Evolutionary conservation across 2,888 invertebrate genomes (phyloP), one percentile per base, ranked within the genome.

Genomic region (Erpobdella octoculata): DNA sequence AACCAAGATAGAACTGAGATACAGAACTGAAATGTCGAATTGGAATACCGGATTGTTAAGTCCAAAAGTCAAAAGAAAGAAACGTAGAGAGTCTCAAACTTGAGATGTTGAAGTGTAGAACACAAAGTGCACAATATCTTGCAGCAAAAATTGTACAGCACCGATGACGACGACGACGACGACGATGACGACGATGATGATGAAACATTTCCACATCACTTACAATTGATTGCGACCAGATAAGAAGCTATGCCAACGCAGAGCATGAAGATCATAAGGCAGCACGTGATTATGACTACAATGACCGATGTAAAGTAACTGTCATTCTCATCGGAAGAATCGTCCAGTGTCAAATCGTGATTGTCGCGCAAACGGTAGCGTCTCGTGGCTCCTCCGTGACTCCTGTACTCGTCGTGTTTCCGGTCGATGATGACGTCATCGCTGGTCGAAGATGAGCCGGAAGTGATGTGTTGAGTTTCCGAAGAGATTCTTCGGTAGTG

Each of bases 331-430:
- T 62, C 35, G 31, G 31, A 8, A 33, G 33, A 15, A 62, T 28
- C 21, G 12, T 62, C 35, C 15, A 53, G 21, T 28, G 53, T n/a
- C 21, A 25, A 28, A 1, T n/a, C 21, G 35, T 62, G 62, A 5
- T 62, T 28, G 35, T 62, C 28, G 35, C 31, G 62, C 8, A 33
- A 35, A 61, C 31, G 33, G 31, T 62, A 35, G 18, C 33, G 35
- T 31, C 28, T 8, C 8, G n/a, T 62, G 62, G 31, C 8, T 35
- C n/a, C n/a, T n/a, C n/a, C n/a, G n/a, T n/a, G 62, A 31, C 35
- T 62, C 33, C 62, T 62, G 62, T 33, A 62, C n/a, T 62, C 62
- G 62, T 62, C 62, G 25, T 62, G 62, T 31, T 62, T 62, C 33
- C 62, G 62, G 35, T 62, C 62, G 28, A 62, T 9, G 12, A n/a